Conservation (phyloP, 2,888 invertebrate species). For the Omphaloscelis lunosa region DNA sequence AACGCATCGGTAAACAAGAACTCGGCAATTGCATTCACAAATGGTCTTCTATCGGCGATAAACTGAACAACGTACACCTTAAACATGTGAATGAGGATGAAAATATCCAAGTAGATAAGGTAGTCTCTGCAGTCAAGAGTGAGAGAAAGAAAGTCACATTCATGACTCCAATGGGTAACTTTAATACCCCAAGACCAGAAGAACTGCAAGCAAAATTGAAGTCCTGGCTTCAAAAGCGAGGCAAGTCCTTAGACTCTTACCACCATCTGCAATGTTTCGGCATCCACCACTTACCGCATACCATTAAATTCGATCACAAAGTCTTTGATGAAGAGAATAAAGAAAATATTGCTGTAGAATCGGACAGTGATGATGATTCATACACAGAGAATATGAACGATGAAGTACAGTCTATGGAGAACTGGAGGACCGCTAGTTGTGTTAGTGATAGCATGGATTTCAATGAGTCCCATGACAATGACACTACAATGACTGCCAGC, state of each 20-base stretch:
- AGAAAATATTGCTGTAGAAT: constrained; percentile 86
- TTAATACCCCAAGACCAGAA: constrained; percentile 82
- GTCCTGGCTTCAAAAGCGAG: constrained; percentile 88
- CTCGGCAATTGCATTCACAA: constrained; percentile 82
- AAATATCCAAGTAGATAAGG: constrained; percentile 72
- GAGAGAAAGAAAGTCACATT: constrained; percentile 86
- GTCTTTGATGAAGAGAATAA: constrained; percentile 87
- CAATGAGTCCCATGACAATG: constrained; percentile 77
- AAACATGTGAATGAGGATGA: constrained; percentile 81
- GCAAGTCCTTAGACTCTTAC: constrained; percentile 86
- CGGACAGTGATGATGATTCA: constrained; percentile 85
- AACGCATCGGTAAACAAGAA: constrained; percentile 80
- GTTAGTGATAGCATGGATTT: constrained; percentile 78
- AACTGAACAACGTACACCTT: constrained; percentile 78
- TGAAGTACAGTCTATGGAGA: constrained; percentile 66
- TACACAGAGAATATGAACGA: constrained; percentile 81
- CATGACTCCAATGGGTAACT: constrained; percentile 79
- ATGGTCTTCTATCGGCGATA: constrained; percentile 85
- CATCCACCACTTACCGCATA: constrained; percentile 75
- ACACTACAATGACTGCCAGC: constrained; percentile 75
- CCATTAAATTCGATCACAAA: constrained; percentile 56
- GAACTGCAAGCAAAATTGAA: constrained; percentile 85
- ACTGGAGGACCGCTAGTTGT: constrained; percentile 81
- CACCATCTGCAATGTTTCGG: constrained; percentile 91
- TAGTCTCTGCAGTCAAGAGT: constrained; percentile 83